Base-by-base conservation (phyloP, 2,888 invertebrate species). In the Chrysina gloriosa region DNA sequence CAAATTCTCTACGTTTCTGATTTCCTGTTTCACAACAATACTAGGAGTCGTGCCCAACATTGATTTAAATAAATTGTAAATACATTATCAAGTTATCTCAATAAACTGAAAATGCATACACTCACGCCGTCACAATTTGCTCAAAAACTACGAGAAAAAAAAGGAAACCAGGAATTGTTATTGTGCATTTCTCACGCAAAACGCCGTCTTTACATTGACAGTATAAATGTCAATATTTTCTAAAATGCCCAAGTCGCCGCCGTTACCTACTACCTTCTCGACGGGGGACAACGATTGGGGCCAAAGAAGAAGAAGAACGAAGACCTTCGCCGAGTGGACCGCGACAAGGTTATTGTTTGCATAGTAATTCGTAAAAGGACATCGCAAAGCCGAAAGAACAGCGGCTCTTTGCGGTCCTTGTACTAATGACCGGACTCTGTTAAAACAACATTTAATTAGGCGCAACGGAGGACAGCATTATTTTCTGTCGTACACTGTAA, bases 391-490 rank as follows among this genome's bases (percentile, higher is more conserved):
- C 71, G 70, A 73, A 71, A 72, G 69, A 69, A 68, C 70, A 68
- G 71, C 74, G 74, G 72, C 73, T 75, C 78, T 81, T 81, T 82
- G 81, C 78, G 81, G 80, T 79, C 77, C 79, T 71, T 76, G 73
- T 77, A 79, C 82, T 82, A 81, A 81, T 81, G 81, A 81, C 81
- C 79, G 71, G 52, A 68, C 73, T 78, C 76, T 75, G 80, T 80
- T 81, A 81, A 80, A 78, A 81, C 82, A 82, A 80, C 81, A 81
- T 81, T 81, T 82, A 81, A 81, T 82, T 82, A 81, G 81, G 79
- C 75, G 78, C 78, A 73, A 78, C 78, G 77, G 63, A 76, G 73
- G 47, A 36, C 76, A 69, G 68, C 70, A 72, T 67, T 75, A 71
- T 75, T 74, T 71, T 69, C 69, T 52, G 67, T 29, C 3, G 65